These are phyloP conservation scores for Strigamia crassipes DNA, from an alignment of 2,888 invertebrate genomes.

Conservation along the genomic window DNA sequence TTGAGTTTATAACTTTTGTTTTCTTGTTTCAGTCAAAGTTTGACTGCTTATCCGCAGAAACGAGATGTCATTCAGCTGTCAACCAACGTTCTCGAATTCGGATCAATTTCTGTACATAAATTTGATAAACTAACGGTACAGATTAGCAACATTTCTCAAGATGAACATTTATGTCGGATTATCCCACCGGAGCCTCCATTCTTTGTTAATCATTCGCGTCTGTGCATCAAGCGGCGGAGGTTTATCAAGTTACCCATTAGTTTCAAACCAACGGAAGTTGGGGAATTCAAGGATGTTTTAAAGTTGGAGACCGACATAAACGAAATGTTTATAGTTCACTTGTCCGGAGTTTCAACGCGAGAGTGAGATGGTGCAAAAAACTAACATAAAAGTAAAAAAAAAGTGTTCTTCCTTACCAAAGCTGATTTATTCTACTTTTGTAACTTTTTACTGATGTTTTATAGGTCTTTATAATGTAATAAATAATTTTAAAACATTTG, in stretches of 20 bases:
- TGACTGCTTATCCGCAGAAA: background rate
- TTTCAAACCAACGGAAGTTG: constrained; percentile 18
- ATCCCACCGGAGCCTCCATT: constrained; percentile 26
- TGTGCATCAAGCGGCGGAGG: background rate
- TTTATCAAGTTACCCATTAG: constrained; percentile 1
- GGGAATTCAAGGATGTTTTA: background rate
- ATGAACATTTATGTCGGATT: background rate
- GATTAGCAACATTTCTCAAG: constrained; percentile 1
- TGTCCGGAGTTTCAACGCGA: background rate
- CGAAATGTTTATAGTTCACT: background rate
- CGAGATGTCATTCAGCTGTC: background rate
- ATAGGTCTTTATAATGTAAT: background rate
- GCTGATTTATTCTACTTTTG: background rate
- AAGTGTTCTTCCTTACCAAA: background rate
- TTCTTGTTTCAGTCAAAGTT: background rate
- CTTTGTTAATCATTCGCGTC: background rate
- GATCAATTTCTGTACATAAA: background rate
- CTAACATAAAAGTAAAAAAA: background rate
- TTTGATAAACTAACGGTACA: background rate
- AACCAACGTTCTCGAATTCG: background rate
- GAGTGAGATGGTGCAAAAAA: background rate
- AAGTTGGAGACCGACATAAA: background rate
- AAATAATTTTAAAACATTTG: background rate
- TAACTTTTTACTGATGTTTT: constrained; percentile 2
- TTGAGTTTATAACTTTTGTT: background rate